Conservation (phyloP, 2,797 vertebrate species). For the Neoniphon sammara region DNA sequence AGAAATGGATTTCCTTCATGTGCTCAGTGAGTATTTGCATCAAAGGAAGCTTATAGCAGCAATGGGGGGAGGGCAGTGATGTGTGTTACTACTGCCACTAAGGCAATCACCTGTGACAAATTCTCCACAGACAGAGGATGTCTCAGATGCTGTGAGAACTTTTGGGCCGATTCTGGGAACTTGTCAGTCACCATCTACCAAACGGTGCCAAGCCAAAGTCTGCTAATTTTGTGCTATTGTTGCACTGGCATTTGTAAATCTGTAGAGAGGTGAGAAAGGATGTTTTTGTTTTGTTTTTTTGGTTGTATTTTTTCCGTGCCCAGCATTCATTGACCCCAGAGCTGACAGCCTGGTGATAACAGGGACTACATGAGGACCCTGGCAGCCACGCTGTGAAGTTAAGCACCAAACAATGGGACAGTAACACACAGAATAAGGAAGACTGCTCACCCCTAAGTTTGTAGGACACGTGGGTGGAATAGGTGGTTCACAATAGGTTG, state of each 20-base stretch:
- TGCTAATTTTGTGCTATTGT: constrained; percentile 27
- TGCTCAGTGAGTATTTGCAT: constrained; percentile 67
- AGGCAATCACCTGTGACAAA: constrained; percentile 68
- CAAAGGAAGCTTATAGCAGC: constrained; percentile 60
- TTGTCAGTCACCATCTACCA: constrained; percentile 64
- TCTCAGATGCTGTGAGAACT: constrained; percentile 64
- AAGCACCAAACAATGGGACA: constrained; percentile 22
- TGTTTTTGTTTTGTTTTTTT: too few species aligned
- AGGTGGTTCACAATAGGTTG: too few species aligned
- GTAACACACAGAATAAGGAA: constrained; percentile 16
- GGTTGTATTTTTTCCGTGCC: constrained; percentile 22
- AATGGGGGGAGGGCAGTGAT: constrained; percentile 46
- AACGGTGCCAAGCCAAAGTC: constrained; percentile 39
- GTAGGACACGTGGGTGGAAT: too few species aligned
- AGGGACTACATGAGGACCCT: constrained; percentile 37
- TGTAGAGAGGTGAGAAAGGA: too few species aligned
- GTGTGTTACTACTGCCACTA: constrained; percentile 66
- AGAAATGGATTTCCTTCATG: constrained; percentile 68
- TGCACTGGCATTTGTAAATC: not conserved
- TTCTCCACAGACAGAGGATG: constrained; percentile 56
- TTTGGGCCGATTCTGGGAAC: constrained; percentile 62
- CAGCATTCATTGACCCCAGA: constrained; percentile 13
- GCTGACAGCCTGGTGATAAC: constrained; percentile 32
- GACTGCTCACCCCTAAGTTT: too few species aligned
- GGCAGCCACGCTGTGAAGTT: constrained; percentile 21